Base-by-base conservation (phyloP, 1,140 invertebrate species). In the Berghia stephanieae region DNA sequence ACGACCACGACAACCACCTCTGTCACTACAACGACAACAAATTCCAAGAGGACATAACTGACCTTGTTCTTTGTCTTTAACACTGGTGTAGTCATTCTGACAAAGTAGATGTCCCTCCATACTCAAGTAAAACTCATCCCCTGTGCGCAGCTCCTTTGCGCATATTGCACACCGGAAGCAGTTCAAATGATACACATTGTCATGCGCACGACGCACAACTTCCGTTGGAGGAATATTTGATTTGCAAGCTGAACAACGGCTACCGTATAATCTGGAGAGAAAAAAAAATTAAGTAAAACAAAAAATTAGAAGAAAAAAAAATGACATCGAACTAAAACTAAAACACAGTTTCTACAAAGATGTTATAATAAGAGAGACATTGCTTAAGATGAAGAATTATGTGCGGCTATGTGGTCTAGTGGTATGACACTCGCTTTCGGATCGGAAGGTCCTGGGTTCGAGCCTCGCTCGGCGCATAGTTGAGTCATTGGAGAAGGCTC, bases 71-170 rank as follows among this genome's bases (percentile, higher is more conserved):
- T 75, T 18, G 24, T 40, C 43, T 21, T 55, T 77, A 8, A 43
- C 38, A 5, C 24, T 81, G 21, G 85, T 80, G 81, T 84, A 88
- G 75, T 89, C 88, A 0, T 66, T 40, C 36, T 83, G 83, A 76
- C 88, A 89, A 24, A 87, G 76, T 13, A 89, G 81, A 71, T 84
- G 85, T 34, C 83, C 83, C 57, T 87, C 86, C 31, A 83, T 83
- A 68, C 88, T 78, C 8, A 88, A 81, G 73, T 87, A 89, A 75
- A 88, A 86, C 77, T 87, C 85, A 43, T 88, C 88, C 0, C 88
- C 88, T 3, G 86, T 88, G 63, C 84, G 79, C 1, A 88, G 78
- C 31, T 83, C 63, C 18, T 42, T 60, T 10, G 78, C 67, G 68
- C 88, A 89, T 16, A 82, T 75, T 3, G 75, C 74, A 69, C 88